Evolutionary conservation across 1,140 invertebrate species (phyloP), one percentile per base, ranked within the genome.

Genomic region (Drosophila melanica): DNA sequence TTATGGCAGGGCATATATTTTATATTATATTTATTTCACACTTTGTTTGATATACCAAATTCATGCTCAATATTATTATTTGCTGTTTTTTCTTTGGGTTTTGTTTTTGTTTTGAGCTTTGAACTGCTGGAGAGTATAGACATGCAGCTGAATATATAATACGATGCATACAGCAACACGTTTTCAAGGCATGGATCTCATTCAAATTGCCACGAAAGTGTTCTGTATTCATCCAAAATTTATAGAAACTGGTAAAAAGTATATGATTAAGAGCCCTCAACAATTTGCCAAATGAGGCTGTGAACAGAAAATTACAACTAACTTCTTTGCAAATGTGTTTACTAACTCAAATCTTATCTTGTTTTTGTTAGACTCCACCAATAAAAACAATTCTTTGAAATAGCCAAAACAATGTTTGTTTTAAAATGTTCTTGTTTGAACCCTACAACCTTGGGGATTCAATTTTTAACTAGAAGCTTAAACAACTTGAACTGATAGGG

Each of bases 61-160:
- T 11, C 11, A 33, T 42, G 47, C 58, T 14, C 5, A 30, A 23
- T 37, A 62, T 63, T 63, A 47, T 63, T 45, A 58, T 53, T 8
- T 23, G 30, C 0, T 23, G 20, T 23, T 23, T 23, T 23, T 23
- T 18, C 1, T 33, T 33, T n/a, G n/a, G n/a, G 6, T 8, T 10
- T 3, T 35, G 10, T 0, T 35, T 35, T 27, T 9, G 9, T 47
- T 65, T n/a, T 47, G 66, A 48, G 63, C 66, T 69, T 69, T 69
- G 66, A 69, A 54, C 66, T 16, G 50, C 30, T n/a, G 10, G 48
- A 51, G 14, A 33, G 27, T 30, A 47, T 65, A 33, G 41, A 53
- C 37, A 33, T 68, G 48, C 27, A 50, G 48, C 20, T 33, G 35
- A 50, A 16, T 35, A 51, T 14, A 30, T 50, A 14, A 8, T 11